phyloP scores from a whole-genome alignment of 37 sponge, comb jelly and placozoan genomes.

The Oscarella lobularis region DNA sequence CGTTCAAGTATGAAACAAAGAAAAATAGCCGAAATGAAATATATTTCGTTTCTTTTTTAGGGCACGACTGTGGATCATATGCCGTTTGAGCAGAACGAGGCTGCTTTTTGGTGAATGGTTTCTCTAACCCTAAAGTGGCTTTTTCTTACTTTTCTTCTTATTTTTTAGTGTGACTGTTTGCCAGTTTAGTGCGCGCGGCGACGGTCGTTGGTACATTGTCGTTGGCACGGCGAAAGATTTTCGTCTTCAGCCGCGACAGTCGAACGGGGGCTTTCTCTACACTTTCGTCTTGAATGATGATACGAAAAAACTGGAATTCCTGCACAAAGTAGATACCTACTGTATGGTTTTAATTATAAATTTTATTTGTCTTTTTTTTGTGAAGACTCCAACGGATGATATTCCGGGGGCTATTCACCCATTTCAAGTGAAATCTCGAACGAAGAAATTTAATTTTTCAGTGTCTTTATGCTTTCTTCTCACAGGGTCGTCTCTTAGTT shows the following conservation, averaged over 20 bases:
- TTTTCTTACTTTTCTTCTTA: not conserved
- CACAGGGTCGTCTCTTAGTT: slow-evolving; percentile 69
- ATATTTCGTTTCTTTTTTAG: too few relatives aligned
- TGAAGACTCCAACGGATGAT: slow-evolving; percentile 83
- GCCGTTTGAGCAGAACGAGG: slow-evolving; percentile 89
- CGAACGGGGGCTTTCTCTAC: slow-evolving; percentile 64
- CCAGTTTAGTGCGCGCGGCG: slow-evolving; percentile 61
- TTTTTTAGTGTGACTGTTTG: slow-evolving; percentile 60
- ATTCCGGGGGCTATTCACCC: slow-evolving; percentile 76
- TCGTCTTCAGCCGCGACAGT: slow-evolving; percentile 46
- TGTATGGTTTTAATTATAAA: not conserved
- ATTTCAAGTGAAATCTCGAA: slow-evolving; percentile 69
- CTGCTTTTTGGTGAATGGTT: slow-evolving; percentile 76
- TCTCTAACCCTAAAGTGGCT: not conserved
- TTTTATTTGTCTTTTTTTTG: slow-evolving; percentile 7
- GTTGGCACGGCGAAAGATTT: slow-evolving; percentile 77
- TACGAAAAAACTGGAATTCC: slow-evolving; percentile 62
- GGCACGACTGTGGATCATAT: slow-evolving; percentile 74
- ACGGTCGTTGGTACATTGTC: slow-evolving; percentile 70
- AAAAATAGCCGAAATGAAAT: too few relatives aligned
- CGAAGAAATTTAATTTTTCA: not conserved
- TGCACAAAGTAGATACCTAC: slow-evolving; percentile 49
- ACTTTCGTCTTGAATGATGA: slow-evolving; percentile 65
- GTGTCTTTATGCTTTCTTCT: not conserved
- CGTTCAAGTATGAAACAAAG: slow-evolving; percentile 49